Percentiles rank a stretch among this genome's conserved stretches.
Evolutionary conservation across 2,113 vertebrate genomes (phyloP).

Genomic region (Ranitomeya imitator): DNA sequence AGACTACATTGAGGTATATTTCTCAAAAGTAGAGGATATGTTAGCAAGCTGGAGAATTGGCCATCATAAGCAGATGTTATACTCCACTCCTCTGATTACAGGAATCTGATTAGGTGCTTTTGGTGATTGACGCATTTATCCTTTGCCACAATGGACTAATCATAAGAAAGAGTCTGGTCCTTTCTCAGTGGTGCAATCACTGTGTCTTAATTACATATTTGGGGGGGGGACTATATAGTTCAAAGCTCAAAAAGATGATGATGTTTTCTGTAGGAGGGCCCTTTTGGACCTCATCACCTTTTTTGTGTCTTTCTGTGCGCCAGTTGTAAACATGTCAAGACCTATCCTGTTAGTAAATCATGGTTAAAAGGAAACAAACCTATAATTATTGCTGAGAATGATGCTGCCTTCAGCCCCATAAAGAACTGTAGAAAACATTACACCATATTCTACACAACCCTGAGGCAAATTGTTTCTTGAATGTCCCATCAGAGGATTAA

Average conservation of each 20-base stretch:
- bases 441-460: neutral
- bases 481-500: neutral
- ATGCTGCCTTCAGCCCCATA: neutral
- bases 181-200: neutral
- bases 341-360: neutral
- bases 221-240: neutral
- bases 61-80: no score
- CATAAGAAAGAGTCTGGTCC: no score
- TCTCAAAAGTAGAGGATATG: no score
- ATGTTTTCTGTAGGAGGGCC: neutral
- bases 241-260: neutral
- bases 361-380: neutral
- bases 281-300: neutral
- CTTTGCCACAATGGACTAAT: neutral
- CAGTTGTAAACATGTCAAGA: neutral
- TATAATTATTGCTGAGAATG: neutral
- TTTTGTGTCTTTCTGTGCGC: neutral
- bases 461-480: conserved; percentile 16
- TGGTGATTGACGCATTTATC: neutral
- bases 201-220: neutral
- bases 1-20: no score
- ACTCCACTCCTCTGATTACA: neutral
- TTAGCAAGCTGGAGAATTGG: no score
- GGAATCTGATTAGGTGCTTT: neutral
- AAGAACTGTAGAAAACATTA: neutral